Base-by-base conservation (phyloP, 2,113 vertebrate genomes). In the Pedetes capensis region DNA sequence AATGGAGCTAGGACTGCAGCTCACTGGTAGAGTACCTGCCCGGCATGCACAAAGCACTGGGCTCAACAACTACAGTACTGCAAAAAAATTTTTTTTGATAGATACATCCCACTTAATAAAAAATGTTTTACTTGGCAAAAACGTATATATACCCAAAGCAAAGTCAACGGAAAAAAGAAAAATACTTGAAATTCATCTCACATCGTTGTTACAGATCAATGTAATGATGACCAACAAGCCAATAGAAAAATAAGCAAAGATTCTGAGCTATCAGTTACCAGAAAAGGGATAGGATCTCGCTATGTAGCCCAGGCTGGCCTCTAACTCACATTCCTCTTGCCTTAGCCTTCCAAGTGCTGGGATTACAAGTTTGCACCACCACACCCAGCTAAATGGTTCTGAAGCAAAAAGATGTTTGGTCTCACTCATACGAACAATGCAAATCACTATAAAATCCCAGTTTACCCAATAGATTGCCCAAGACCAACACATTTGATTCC, bases 101-200 rank as follows among this genome's bases (percentile, higher is more conserved):
- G n/a, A n/a, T n/a, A n/a, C n/a, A n/a, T n/a, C n/a, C 32, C 81
- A 80, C 20, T 61, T 87, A 84, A 27, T 9, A 63, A 78, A 9
- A 87, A 69, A 37, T 57, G 18, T 37, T 91, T 87, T 47, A 80
- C 22, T 64, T 51, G 29, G 37, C 20, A 76, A 44, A 91, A 61
- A 86, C n/a, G n/a, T n/a, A 64, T 39, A 53, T 72, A 20, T 5
- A 51, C 1, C 23, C n/a, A 32, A 76, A 78, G 20, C 18, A 85
- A 71, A 74, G 18, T 53, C 55, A 75, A 61, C 85, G 93, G 42
- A 16, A 18, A 64, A 57, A 53, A 25, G 18, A 90, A 51, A 59
- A 74, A 66, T 76, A 47, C 53, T 87, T 95, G 37, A 71, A 88
- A 71, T 95, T 89, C 37, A 64, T 63, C 80, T 17, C 53, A 90